Evolutionary conservation across 2,797 vertebrate genomes (phyloP).

Genomic region (Protosalanx chinensis): DNA sequence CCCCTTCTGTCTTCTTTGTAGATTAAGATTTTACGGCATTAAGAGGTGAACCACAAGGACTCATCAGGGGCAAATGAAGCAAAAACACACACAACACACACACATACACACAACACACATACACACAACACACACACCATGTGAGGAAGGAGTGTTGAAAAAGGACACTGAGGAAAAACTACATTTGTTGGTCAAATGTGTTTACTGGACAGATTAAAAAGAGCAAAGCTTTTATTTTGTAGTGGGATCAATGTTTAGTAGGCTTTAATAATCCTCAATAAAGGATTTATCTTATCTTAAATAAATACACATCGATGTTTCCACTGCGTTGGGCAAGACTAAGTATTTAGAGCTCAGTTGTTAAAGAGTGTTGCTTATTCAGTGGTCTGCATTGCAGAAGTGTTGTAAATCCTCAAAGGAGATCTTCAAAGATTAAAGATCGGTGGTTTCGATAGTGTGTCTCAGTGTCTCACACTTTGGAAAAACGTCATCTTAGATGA

Average conservation of each 20-base stretch:
- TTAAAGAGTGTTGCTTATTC: not conserved
- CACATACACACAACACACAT: not conserved
- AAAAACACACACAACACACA: not conserved
- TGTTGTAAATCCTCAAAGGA: slow-evolving; percentile 44
- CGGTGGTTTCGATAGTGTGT: not conserved
- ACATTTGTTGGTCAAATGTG: not conserved
- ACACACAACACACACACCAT: not conserved
- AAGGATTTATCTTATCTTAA: not conserved
- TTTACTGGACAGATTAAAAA: not conserved
- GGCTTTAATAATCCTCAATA: not conserved
- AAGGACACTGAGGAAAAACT: not conserved
- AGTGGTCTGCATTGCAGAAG: not conserved
- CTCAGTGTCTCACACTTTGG: slow-evolving; percentile 7
- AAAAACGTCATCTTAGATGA: not conserved
- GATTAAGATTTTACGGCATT: slow-evolving; percentile 15
- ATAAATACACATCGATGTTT: not conserved
- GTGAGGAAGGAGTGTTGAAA: no score
- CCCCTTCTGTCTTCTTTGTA: slow-evolving; percentile 11
- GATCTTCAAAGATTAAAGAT: slow-evolving; percentile 44
- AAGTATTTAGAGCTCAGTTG: not conserved
- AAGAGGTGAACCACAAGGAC: not conserved
- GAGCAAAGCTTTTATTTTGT: not conserved
- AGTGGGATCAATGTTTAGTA: not conserved
- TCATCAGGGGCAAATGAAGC: not conserved
- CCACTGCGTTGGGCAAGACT: not conserved